These are phyloP conservation scores for Pteronotus mesoamericanus DNA, from an alignment of 2,797 vertebrate genomes.

Conservation along the genomic window DNA sequence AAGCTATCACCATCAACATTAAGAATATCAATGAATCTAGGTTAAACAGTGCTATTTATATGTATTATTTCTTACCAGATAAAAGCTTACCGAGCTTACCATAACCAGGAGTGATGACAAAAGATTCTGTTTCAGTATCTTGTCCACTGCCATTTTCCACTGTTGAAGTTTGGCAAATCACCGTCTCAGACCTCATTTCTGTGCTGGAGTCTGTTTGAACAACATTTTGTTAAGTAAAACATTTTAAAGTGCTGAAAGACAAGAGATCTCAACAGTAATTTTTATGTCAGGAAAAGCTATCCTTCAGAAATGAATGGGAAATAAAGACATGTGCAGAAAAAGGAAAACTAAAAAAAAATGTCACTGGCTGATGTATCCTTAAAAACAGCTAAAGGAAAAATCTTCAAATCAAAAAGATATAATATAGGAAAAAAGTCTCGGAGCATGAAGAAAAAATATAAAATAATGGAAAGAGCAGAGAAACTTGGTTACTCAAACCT, in stretches of 20 bases:
- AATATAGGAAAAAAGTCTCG: not conserved
- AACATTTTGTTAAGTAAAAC: conserved; percentile 43
- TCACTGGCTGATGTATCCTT: not conserved
- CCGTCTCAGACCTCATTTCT: not conserved
- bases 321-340: not conserved
- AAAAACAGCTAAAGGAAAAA: not conserved
- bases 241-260: conserved; percentile 1
- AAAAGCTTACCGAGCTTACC: too few relatives aligned
- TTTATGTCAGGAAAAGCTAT: conserved; percentile 15
- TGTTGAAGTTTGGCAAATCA: not conserved
- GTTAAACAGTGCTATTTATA: not conserved
- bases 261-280: not conserved
- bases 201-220: not conserved
- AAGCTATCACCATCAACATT: not conserved
- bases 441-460: conserved; percentile 7
- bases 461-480: not conserved
- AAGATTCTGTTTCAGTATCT: not conserved
- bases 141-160: not conserved
- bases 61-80: not conserved
- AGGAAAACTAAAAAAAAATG: not conserved
- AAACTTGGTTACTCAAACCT: not conserved
- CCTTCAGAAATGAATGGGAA: conserved; percentile 2
- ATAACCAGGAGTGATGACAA: not conserved
- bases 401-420: conserved; percentile 9
- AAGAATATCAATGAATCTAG: not conserved